Percentiles rank a stretch among this genome's conserved stretches.
Evolutionary conservation across 2,797 vertebrate species (phyloP).

Genomic region (Chloroceryle amazona): DNA sequence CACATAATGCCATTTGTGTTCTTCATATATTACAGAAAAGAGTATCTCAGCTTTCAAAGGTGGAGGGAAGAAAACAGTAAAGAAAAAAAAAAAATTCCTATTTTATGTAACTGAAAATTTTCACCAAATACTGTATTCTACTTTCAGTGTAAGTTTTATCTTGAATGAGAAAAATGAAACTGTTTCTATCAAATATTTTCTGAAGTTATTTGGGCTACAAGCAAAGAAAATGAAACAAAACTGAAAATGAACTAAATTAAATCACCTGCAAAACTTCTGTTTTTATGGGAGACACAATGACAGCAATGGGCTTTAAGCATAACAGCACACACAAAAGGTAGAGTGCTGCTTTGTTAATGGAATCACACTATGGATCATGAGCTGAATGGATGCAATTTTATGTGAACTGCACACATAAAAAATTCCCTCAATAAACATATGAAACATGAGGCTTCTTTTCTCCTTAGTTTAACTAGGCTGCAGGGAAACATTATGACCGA

Average conservation of each 20-base stretch:
- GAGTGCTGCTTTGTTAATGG: constrained; percentile 41
- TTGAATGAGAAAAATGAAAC: constrained; percentile 43
- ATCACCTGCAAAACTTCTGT: constrained; percentile 33
- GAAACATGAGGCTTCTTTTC: constrained; percentile 37
- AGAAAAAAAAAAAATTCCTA: neutral
- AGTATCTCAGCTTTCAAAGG: neutral
- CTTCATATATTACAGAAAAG: neutral
- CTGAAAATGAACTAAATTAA: constrained; percentile 28
- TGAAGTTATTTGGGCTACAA: constrained; percentile 25
- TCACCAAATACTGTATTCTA: neutral
- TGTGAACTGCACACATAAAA: constrained; percentile 54
- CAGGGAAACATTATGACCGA: constrained; percentile 39
- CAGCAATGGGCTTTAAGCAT: constrained; percentile 20
- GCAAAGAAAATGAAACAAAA: constrained; percentile 14
- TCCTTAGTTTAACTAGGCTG: constrained; percentile 54
- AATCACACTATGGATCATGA: constrained; percentile 24
- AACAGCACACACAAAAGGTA: constrained; percentile 33
- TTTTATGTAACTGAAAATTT: neutral
- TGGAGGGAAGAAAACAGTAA: neutral
- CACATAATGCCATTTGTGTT: neutral
- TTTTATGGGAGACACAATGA: neutral
- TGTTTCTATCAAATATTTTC: constrained; percentile 39
- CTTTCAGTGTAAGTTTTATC: constrained; percentile 16
- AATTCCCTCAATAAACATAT: constrained; percentile 56
- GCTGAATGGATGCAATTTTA: constrained; percentile 47